These are phyloP conservation scores for Grus americana DNA, from an alignment of 2,113 vertebrate genomes.

Conservation along the genomic window DNA sequence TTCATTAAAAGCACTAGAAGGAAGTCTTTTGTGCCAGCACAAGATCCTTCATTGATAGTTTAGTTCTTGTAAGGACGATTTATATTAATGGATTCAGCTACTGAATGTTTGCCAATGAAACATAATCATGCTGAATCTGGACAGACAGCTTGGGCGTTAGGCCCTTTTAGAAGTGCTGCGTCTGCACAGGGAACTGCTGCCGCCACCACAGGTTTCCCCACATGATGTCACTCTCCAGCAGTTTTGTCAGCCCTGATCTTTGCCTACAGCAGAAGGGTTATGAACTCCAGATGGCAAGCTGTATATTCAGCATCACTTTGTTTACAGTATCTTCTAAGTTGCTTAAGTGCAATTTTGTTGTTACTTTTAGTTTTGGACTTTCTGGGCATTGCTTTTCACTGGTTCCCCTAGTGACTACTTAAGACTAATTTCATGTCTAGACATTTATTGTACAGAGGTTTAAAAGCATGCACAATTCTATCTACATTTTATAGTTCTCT, in stretches of 20 bases:
- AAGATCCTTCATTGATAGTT: background rate
- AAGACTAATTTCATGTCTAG: background rate
- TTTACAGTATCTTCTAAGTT: fast-evolving
- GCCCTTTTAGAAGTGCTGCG: fast-evolving
- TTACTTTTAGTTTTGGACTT: background rate
- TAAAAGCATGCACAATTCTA: background rate
- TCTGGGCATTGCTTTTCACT: background rate
- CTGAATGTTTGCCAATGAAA: background rate
- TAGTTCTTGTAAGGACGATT: background rate
- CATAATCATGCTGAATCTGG: background rate
- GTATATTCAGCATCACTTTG: fast-evolving
- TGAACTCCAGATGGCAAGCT: fast-evolving
- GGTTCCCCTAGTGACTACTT: background rate
- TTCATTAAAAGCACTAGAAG: background rate
- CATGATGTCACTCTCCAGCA: constrained; percentile 44
- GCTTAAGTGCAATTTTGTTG: background rate
- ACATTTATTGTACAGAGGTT: background rate
- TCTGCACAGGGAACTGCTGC: background rate
- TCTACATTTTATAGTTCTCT: background rate
- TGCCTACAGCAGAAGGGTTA: fast-evolving
- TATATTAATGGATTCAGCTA: background rate
- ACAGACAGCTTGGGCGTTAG: background rate
- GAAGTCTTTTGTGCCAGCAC: background rate
- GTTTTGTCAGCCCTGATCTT: background rate
- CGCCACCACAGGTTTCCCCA: background rate